A percentile compares a stretch with the other conserved stretches of the same genome.
Conservation (phyloP, 2,888 invertebrate genomes). For the Acanthosepion esculentum region DNA sequence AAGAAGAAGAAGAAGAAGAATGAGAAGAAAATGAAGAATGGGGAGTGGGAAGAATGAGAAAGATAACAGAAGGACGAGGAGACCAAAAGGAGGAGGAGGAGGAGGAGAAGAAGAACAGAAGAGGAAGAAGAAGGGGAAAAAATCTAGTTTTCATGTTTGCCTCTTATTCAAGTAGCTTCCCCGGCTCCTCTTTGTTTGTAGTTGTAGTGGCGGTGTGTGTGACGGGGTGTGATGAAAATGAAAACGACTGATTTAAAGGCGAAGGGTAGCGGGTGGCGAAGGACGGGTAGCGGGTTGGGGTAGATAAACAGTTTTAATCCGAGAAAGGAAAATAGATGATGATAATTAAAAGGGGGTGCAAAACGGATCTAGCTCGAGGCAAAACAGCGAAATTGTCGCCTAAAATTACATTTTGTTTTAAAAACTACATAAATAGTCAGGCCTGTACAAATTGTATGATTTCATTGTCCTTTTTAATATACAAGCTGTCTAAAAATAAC, state of each 20-base stretch:
- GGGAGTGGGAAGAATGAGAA: too few relatives aligned
- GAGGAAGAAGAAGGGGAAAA: not conserved
- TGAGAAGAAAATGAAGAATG: not conserved
- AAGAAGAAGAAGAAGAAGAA: not conserved
- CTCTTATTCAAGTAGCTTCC: not conserved
- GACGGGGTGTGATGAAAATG: not conserved
- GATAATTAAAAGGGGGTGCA: not conserved
- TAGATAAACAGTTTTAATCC: not conserved
- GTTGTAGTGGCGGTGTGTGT: too few relatives aligned
- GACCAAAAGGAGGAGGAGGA: not conserved
- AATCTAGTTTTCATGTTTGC: not conserved
- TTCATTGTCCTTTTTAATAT: too few relatives aligned
- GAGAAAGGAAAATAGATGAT: not conserved
- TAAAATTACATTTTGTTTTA: too few relatives aligned
- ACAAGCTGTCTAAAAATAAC: too few relatives aligned
- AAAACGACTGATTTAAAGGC: too few relatives aligned
- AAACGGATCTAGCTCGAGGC: not conserved
- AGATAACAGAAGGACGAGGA: too few relatives aligned
- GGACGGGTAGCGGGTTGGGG: not conserved
- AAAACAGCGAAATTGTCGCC: not conserved
- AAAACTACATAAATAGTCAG: too few relatives aligned
- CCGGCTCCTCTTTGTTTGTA: not conserved
- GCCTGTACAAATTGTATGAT: too few relatives aligned
- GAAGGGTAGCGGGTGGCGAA: not conserved
- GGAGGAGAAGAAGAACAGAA: not conserved